Evolutionary conservation across 2,113 vertebrate species (phyloP), one percentile per base, ranked within the genome.

Genomic region (Nothoprocta pentlandii): DNA sequence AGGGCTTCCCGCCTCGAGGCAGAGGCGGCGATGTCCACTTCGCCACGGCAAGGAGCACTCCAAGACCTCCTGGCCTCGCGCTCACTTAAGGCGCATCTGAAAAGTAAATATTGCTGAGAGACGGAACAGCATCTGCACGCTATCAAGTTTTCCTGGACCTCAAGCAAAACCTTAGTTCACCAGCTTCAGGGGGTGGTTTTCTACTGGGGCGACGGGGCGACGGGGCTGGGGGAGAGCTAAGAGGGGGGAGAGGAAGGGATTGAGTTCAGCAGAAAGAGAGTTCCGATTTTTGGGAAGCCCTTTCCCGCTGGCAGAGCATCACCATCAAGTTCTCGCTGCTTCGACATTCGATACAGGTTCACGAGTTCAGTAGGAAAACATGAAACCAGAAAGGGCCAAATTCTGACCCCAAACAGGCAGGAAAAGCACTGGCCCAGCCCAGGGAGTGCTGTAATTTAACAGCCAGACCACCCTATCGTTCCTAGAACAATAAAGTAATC

Each of bases 341-440:
- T 93, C 0, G 32, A 96, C 77, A 97, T 97, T 96, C 1, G 86
- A 97, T 96, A 96, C 61, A 94, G 47, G 92, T 95, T 97, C 95
- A 95, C 58, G 93, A 96, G 96, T 96, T 97, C 95, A 96, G 67
- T 56, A 87, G 28, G 47, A 96, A 96, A 93, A 94, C 90, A 89
- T 53, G 67, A 97, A 95, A 96, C 93, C 84, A 91, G 84, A 85
- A 95, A 90, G 87, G 91, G 89, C 91, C 69, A 90, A 89, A 95
- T 96, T 44, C 87, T 96, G 96, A 95, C 89, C 90, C 89, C 61
- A 85, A 79, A 63, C 74, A 95, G 28, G 16, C 86, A 94, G 68
- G 58, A 68, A 87, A 89, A 87, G 73, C 81, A 85, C 20, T 51
- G 39, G 87, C 82, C 80, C 77, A 92, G 77, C 80, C 82, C 83